phyloP scores from a whole-genome alignment of 2,797 vertebrate genomes.

The Linurgus olivaceus region DNA sequence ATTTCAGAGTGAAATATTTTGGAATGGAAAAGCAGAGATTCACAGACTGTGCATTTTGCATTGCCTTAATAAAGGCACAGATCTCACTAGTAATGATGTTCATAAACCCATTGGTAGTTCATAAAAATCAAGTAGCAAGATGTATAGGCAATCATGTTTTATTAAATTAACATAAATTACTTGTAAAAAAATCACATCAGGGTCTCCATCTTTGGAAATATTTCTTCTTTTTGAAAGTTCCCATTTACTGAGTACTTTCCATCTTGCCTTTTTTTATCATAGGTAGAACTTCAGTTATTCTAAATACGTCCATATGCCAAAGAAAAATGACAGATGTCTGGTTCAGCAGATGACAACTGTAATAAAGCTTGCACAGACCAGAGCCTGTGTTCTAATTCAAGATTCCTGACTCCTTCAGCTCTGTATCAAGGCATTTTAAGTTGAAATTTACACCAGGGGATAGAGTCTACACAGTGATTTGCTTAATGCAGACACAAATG shows the following conservation, averaged over 20 bases:
- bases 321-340: background rate
- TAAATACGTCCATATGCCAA: background rate
- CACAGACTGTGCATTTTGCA: background rate
- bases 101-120: background rate
- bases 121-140: background rate
- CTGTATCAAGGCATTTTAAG: slow-evolving; percentile 9
- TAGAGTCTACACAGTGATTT: background rate
- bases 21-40: background rate
- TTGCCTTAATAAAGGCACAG: background rate
- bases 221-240: background rate
- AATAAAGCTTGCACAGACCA: background rate
- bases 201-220: background rate
- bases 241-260: background rate
- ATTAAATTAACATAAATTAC: background rate
- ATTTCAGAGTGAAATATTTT: background rate
- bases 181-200: background rate
- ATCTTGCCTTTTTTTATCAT: background rate
- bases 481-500: slow-evolving; percentile 20
- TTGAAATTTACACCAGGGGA: slow-evolving; percentile 34
- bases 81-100: background rate
- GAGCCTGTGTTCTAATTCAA: background rate
- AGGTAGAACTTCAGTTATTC: background rate
- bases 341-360: background rate
- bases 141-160: background rate
- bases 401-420: background rate